Percentiles rank a stretch among this genome's conserved stretches.
These are phyloP conservation scores for Cryptocheilus praepositus DNA, from an alignment of 2,888 invertebrate species.

Conservation along the genomic window DNA sequence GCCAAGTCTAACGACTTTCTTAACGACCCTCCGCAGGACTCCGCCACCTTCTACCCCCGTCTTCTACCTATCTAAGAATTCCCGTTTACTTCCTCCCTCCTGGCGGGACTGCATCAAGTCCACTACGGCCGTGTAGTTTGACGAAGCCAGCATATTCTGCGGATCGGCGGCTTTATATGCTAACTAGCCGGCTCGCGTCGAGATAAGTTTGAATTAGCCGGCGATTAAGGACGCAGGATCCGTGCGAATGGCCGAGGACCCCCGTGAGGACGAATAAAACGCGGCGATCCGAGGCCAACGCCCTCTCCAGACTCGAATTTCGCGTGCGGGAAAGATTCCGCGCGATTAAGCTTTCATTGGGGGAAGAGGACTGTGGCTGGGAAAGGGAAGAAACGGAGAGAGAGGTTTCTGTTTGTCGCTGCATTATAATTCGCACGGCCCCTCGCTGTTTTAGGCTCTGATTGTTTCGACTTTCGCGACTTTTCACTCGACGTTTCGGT, in stretches of 20 bases:
- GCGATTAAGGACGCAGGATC: slow-evolving; percentile 26
- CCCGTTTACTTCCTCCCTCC: neutral
- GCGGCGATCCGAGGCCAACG: no score
- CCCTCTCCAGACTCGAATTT: no score
- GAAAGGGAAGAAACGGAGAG: no score
- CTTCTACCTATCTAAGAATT: neutral
- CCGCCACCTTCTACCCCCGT: slow-evolving; percentile 12
- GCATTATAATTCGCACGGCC: no score
- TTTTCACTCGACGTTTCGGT: no score
- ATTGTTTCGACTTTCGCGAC: no score
- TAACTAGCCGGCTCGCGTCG: slow-evolving; percentile 40
- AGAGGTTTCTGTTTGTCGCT: no score
- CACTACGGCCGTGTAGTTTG: slow-evolving; percentile 31
- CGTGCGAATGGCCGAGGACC: no score
- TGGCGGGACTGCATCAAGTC: neutral
- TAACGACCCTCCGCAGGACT: slow-evolving; percentile 54
- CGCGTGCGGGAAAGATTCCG: no score
- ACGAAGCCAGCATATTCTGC: slow-evolving; percentile 35
- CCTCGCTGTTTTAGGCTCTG: no score
- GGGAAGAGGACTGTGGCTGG: neutral
- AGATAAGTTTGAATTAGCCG: slow-evolving; percentile 50
- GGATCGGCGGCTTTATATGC: slow-evolving; percentile 32
- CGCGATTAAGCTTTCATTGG: neutral
- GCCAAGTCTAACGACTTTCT: slow-evolving; percentile 59
- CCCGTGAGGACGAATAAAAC: no score